Conservation (phyloP, 2,797 vertebrate species). For the Aulostomus chinensis region DNA sequence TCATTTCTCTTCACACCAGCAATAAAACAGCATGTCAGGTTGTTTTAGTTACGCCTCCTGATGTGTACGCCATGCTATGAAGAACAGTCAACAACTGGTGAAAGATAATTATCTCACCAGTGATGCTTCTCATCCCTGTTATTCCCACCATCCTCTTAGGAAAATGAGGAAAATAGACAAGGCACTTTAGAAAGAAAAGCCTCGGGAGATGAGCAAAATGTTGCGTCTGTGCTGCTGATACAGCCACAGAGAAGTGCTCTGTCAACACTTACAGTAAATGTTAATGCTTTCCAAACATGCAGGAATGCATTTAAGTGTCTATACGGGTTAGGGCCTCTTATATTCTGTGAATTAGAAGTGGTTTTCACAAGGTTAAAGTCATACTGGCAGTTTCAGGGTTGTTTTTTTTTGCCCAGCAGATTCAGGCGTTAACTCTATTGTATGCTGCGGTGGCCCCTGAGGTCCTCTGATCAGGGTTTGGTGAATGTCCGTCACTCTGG, state of each 20-base stretch:
- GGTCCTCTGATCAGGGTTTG: too few species aligned
- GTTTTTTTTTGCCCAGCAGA: too few species aligned
- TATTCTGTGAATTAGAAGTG: too few species aligned
- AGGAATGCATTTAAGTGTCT: too few species aligned
- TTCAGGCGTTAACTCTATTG: too few species aligned
- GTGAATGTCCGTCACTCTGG: too few species aligned
- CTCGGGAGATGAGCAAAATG: background rate
- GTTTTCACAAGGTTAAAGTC: too few species aligned
- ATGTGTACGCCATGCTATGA: conserved; percentile 28
- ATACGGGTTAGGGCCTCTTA: too few species aligned
- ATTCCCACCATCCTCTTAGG: background rate
- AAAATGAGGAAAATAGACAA: conserved; percentile 6
- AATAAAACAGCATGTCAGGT: conserved; percentile 40
- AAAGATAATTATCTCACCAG: conserved; percentile 31
- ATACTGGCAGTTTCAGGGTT: too few species aligned
- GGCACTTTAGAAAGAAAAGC: background rate
- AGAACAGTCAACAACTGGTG: conserved; percentile 21
- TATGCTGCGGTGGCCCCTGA: too few species aligned
- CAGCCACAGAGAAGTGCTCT: background rate
- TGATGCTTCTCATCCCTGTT: background rate
- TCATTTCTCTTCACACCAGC: conserved; percentile 17
- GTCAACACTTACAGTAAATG: background rate
- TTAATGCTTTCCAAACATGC: too few species aligned
- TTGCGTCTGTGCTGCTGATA: background rate
- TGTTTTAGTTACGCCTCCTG: conserved; percentile 36